Evolutionary conservation across 2,888 invertebrate species (phyloP).

Genomic region (Malachius bipustulatus): DNA sequence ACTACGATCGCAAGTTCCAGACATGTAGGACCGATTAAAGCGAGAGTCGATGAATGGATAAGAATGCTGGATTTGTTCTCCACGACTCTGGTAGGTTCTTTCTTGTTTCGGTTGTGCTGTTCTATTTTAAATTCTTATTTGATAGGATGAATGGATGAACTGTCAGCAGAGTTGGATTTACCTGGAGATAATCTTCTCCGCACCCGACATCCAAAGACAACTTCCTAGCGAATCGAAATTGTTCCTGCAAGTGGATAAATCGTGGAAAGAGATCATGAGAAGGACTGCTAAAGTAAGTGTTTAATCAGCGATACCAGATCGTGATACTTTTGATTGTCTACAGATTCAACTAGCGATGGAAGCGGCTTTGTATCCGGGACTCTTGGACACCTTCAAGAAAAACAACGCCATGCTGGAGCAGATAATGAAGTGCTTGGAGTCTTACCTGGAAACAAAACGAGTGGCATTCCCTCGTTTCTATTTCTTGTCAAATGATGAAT

Average conservation of each 20-base stretch:
- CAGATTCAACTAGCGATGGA: slow-evolving; percentile 70
- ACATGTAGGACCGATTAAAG: slow-evolving; percentile 73
- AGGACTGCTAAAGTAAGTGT: slow-evolving; percentile 57
- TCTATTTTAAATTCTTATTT: slow-evolving; percentile 15
- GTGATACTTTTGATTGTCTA: slow-evolving; percentile 8
- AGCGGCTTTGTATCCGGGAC: slow-evolving; percentile 60
- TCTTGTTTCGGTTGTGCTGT: slow-evolving; percentile 2
- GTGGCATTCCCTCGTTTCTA: slow-evolving; percentile 83
- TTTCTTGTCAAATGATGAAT: slow-evolving; percentile 80
- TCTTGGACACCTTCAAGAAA: slow-evolving; percentile 54
- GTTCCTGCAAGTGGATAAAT: slow-evolving; percentile 77
- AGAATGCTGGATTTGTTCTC: slow-evolving; percentile 65
- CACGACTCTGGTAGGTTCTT: slow-evolving; percentile 56
- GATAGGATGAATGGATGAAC: slow-evolving; percentile 74
- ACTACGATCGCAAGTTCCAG: slow-evolving; percentile 79
- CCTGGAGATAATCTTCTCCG: slow-evolving; percentile 87
- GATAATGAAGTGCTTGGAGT: slow-evolving; percentile 82
- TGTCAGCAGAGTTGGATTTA: slow-evolving; percentile 93
- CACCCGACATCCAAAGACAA: slow-evolving; percentile 88
- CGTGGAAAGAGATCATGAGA: slow-evolving; percentile 81
- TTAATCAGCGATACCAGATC: not conserved
- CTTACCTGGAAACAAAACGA: slow-evolving; percentile 78
- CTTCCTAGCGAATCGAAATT: slow-evolving; percentile 81
- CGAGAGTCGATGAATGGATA: slow-evolving; percentile 73
- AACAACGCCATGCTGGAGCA: slow-evolving; percentile 74